Evolutionary conservation across 1,140 invertebrate genomes (phyloP), one percentile per base, ranked within the genome.

Genomic region (Drosophila sp.): DNA sequence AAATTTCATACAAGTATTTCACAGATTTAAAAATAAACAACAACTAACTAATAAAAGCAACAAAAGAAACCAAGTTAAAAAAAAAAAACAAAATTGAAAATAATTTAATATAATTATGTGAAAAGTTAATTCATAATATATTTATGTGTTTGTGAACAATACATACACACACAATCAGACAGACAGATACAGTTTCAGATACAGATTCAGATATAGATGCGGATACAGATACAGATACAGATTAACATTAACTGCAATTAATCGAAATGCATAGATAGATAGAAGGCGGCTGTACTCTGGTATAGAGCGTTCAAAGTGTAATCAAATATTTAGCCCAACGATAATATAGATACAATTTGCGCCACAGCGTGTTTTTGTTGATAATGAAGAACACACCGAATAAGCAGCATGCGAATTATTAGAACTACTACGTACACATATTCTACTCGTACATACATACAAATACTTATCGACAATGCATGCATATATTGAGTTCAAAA

Each of bases 301-400:
- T 59, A 64, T 54, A 69, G 66, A 76, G 66, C 59, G 59, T 64
- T 70, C 40, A 61, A 75, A 65, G 76, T 70, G 76, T 89, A 89
- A 89, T 89, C 84, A 89, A 89, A 89, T 89, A 89, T 89, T 89
- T 89, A 89, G 84, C 83, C 83, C 83, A 89, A 89, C 83, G 83
- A 89, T 89, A 89, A 83, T 74, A 79, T 83, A 64, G 82, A 78
- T 72, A 78, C 82, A 78, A 87, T 78, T 65, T 72, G 71, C 82
- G 82, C 82, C 40, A 69, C 48, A 78, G 82, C 83, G 82, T 87
- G 72, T 66, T 70, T 62, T 87, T 87, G 71, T 78, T 89, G 83
- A 78, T 80, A 73, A 43, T 72, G 63, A 89, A 81, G 58, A 54
- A 74, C 78, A 89, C 82, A 87, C 82, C 82, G 82, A 86, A 48